Percentiles rank a stretch among this genome's conserved stretches.
Evolutionary conservation across 2,797 vertebrate genomes (phyloP).

Genomic region (Melanotaenia nigrans): DNA sequence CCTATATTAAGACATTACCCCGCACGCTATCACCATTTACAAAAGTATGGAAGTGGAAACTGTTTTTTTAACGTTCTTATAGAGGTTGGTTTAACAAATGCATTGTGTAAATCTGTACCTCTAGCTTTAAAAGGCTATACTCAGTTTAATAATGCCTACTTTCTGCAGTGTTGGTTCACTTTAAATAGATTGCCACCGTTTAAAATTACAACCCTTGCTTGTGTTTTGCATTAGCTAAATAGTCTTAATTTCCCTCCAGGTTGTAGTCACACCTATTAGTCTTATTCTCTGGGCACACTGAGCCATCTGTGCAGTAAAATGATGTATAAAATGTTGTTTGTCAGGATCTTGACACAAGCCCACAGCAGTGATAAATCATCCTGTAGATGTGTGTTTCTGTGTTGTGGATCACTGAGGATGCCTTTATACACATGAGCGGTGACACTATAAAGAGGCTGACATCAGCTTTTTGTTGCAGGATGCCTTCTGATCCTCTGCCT

Average conservation of each 20-base stretch:
- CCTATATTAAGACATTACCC: conserved; percentile 4
- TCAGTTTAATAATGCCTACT: background rate
- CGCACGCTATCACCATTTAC: background rate
- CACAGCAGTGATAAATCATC: background rate
- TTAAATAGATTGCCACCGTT: background rate
- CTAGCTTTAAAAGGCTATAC: background rate
- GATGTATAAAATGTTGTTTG: background rate
- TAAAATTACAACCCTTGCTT: background rate
- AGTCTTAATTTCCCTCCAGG: background rate
- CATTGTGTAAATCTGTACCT: background rate
- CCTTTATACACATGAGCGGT: conserved; percentile 4
- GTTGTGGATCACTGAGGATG: background rate
- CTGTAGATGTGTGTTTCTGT: background rate
- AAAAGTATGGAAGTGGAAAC: background rate
- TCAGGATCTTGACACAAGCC: background rate
- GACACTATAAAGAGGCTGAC: conserved; percentile 2
- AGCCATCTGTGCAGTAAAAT: background rate
- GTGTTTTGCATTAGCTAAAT: background rate
- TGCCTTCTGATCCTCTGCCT: background rate
- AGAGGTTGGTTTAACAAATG: background rate
- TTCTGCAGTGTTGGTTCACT: background rate
- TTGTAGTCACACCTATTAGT: background rate
- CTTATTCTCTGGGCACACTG: background rate
- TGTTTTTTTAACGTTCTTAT: background rate
- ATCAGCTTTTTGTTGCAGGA: background rate